These are phyloP conservation scores for Ascaphus truei DNA, from an alignment of 2,113 vertebrate species.

Conservation along the genomic window DNA sequence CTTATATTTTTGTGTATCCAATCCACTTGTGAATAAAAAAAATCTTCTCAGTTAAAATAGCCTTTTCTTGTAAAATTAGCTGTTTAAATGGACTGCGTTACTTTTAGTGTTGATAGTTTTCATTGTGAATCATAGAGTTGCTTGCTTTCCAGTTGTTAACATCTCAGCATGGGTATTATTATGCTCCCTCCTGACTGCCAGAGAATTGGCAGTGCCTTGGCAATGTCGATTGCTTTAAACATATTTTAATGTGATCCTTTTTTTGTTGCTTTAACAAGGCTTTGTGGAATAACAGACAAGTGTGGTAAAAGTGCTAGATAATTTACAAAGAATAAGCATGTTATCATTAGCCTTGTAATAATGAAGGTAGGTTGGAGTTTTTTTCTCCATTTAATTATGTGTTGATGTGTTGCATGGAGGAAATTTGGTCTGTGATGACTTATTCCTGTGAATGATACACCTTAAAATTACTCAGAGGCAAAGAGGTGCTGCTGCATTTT, in stretches of 20 bases:
- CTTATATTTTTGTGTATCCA: slow-evolving; percentile 51
- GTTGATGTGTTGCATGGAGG: slow-evolving; percentile 37
- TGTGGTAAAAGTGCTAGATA: too few relatives aligned
- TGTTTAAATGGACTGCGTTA: not conserved
- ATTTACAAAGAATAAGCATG: too few relatives aligned
- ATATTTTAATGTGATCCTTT: too few relatives aligned
- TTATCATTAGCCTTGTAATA: too few relatives aligned
- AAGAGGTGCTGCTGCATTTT: slow-evolving; percentile 35
- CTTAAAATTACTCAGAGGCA: slow-evolving; percentile 47
- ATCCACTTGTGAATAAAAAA: slow-evolving; percentile 42
- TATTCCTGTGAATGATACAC: slow-evolving; percentile 46
- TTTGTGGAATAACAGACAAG: too few relatives aligned
- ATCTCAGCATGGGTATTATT: slow-evolving; percentile 44
- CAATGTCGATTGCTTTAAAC: too few relatives aligned
- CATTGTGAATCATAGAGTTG: slow-evolving; percentile 50
- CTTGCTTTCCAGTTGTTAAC: slow-evolving; percentile 53
- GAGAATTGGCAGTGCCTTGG: slow-evolving; percentile 29
- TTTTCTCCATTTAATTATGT: slow-evolving; percentile 23
- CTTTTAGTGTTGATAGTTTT: slow-evolving; percentile 30
- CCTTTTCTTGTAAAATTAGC: slow-evolving; percentile 36
- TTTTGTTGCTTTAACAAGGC: too few relatives aligned
- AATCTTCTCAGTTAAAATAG: slow-evolving; percentile 15
- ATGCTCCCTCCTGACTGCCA: slow-evolving; percentile 41
- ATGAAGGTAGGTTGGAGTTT: too few relatives aligned
- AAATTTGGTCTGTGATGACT: slow-evolving; percentile 13